These are phyloP conservation scores for Silvanus unidentatus DNA, from an alignment of 2,888 invertebrate genomes.

Conservation along the genomic window DNA sequence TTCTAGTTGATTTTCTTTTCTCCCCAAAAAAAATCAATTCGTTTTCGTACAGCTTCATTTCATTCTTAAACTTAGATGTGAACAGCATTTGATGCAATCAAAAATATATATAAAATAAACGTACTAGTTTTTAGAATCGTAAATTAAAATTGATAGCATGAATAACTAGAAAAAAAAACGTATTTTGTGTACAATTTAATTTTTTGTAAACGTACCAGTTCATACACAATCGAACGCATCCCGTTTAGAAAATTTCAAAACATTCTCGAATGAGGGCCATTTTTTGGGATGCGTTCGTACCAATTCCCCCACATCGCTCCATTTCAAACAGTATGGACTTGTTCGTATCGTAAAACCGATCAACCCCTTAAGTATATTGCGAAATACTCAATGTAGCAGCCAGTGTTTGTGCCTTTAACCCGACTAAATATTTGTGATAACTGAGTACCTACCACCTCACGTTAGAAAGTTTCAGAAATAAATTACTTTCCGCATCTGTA, in stretches of 20 bases:
- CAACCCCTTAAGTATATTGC: conserved; percentile 23
- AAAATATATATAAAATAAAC: conserved; percentile 15
- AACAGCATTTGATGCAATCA: conserved; percentile 10
- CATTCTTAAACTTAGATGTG: conserved; percentile 11
- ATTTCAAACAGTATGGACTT: background rate
- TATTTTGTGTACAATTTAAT: background rate
- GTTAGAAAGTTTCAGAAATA: conserved; percentile 41
- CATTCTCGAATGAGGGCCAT: too few species aligned
- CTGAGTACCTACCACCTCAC: conserved; percentile 45
- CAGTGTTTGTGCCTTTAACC: conserved; percentile 46
- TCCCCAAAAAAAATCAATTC: too few species aligned
- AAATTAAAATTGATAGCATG: conserved; percentile 22
- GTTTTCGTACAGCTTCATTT: too few species aligned
- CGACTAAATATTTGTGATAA: conserved; percentile 45
- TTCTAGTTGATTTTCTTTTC: too few species aligned
- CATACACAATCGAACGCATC: too few species aligned
- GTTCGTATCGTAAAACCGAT: background rate
- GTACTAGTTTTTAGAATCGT: conserved; percentile 23
- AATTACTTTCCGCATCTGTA: conserved; percentile 41
- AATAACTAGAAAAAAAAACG: conserved; percentile 16
- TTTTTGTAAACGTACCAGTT: background rate
- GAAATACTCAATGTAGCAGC: conserved; percentile 40
- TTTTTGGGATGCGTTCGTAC: background rate
- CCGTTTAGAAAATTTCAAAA: too few species aligned
- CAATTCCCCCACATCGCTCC: background rate